Evolutionary conservation across 2,113 vertebrate species (phyloP).

Genomic region (Rhabdomys dilectus): DNA sequence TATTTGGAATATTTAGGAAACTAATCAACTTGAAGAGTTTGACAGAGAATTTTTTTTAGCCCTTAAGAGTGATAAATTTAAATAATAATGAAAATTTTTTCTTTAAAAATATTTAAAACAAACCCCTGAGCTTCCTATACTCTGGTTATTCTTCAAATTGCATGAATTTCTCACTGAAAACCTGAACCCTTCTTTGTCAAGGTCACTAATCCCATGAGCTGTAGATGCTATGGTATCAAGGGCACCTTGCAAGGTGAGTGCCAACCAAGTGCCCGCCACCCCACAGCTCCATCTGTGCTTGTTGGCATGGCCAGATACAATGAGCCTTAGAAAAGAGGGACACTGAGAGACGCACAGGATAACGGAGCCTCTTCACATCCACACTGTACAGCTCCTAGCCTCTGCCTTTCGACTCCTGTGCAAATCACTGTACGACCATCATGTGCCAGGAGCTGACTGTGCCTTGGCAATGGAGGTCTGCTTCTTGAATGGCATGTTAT

Average conservation of each 20-base stretch:
- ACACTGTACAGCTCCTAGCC: rapidly evolving
- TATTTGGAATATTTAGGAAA: not conserved
- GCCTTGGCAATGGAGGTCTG: not conserved
- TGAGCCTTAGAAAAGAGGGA: not conserved
- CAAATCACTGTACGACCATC: rapidly evolving
- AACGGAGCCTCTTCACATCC: not conserved
- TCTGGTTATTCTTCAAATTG: not conserved
- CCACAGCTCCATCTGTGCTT: not conserved
- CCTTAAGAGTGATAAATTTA: not conserved
- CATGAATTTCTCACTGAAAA: not conserved
- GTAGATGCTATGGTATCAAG: not conserved
- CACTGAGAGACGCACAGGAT: not conserved
- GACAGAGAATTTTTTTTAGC: not conserved
- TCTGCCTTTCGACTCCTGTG: not conserved
- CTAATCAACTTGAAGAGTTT: not conserved
- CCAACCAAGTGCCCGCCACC: not conserved
- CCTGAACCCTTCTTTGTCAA: not conserved
- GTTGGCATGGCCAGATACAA: not conserved
- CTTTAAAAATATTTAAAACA: not conserved
- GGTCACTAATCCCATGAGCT: not conserved
- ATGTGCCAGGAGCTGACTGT: not conserved
- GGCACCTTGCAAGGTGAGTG: not conserved
- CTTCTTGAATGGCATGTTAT: not conserved
- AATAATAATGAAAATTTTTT: not conserved
- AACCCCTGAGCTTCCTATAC: no score